A percentile compares a stretch with the other conserved stretches of the same genome.
phyloP scores from a whole-genome alignment of 2,113 vertebrate genomes.

The Pavo muticus region DNA sequence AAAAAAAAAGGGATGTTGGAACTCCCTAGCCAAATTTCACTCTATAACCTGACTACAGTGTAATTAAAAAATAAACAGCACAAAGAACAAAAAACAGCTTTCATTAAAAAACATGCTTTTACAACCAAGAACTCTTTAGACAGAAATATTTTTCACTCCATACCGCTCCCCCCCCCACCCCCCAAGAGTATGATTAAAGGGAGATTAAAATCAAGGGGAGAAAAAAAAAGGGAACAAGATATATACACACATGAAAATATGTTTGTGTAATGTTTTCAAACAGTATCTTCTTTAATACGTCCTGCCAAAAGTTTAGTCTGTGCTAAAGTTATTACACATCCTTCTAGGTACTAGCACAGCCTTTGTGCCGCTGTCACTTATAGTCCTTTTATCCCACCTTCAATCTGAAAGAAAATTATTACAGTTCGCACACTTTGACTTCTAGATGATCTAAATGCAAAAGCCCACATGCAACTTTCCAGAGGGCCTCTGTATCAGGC shows the following conservation, averaged over 20 bases:
- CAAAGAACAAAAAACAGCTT: not conserved
- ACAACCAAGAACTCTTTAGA: not conserved
- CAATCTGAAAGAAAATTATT: not conserved
- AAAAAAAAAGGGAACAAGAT: not conserved
- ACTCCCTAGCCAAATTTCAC: conserved; percentile 34
- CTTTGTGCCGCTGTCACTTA: not conserved
- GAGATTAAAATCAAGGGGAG: not conserved
- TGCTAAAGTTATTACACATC: not conserved
- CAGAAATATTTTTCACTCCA: not conserved
- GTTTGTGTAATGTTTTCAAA: not conserved
- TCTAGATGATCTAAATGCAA: not conserved
- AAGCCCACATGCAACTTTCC: not conserved
- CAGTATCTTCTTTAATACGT: not conserved
- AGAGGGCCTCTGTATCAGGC: not conserved
- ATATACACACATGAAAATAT: not conserved
- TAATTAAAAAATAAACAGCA: conserved; percentile 35
- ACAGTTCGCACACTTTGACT: not conserved
- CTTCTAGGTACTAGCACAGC: not conserved
- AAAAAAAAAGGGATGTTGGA: conserved; percentile 32
- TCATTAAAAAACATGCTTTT: conserved; percentile 3
- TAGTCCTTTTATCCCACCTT: not conserved
- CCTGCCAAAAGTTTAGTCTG: not conserved
- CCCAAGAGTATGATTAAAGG: not conserved
- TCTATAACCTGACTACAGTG: conserved; percentile 4
- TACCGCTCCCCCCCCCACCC: not conserved